Base-by-base conservation (phyloP, 2,888 invertebrate genomes). In the Nebria brevicollis region DNA sequence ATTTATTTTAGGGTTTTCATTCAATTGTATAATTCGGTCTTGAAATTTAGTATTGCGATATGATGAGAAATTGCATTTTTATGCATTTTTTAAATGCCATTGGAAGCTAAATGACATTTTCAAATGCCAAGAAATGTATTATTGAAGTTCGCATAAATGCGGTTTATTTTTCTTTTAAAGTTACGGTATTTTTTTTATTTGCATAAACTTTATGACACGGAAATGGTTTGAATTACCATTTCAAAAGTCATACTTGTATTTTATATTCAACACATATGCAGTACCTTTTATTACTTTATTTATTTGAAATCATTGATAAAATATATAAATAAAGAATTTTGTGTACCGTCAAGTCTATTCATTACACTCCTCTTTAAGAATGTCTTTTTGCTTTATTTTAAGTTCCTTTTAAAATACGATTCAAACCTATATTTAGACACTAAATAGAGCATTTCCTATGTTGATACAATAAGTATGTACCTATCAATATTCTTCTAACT, bases 51-150 rank as follows among this genome's bases (percentile, higher is more conserved):
- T 11, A 54, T 54, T 11, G 13, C 8, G 8, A 54, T 11, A 54
- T 54, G 7, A 54, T 11, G 54, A 54, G 54, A 54, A 54, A 54
- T 54, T 54, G 54, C 54, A 54, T 54, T 54, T 54, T 54, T 54
- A 54, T 54, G 54, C 54, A 54, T 54, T 54, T 54, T 7, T 7
- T 54, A 54, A 54, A 54, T 54, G 54, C 54, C 54, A 54, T 54
- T 54, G 2, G 70, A 70, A 34, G 34, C 5, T 34, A 34, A 70
- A 70, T 70, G 70, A 70, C 70, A 70, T 70, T 70, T 70, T 25
- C 25, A 70, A 70, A 70, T 70, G 70, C 34, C 70, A 70, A 70
- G 70, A 70, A 25, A 70, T 70, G 10, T 34, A 70, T 70, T 25
- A 70, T 70, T 54, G 54, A 54, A 10, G 43, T 43, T 43, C 10